Percentiles rank a stretch among this genome's conserved stretches.
Evolutionary conservation across 2,797 vertebrate species (phyloP).

Genomic region (Danio choprae): DNA sequence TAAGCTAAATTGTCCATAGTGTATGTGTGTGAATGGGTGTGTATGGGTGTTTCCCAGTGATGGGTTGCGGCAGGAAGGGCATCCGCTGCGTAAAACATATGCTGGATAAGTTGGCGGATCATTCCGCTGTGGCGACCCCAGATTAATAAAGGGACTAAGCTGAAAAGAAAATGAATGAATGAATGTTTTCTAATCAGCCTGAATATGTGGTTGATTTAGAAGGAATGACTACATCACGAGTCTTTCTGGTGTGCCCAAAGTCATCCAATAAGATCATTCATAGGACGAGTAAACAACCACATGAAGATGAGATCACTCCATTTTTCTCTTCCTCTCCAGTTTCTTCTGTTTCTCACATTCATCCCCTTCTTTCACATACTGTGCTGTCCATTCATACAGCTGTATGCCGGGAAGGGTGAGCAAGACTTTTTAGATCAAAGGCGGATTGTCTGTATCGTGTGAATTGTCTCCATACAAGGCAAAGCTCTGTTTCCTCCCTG

Average conservation of each 20-base stretch:
- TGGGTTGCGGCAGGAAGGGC: too few species aligned
- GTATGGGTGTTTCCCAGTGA: too few species aligned
- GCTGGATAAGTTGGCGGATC: too few species aligned
- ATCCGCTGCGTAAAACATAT: too few species aligned
- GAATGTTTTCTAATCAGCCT: too few species aligned
- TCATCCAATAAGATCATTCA: slow-evolving; percentile 18
- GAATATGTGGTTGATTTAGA: slow-evolving; percentile 1
- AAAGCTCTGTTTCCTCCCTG: slow-evolving; percentile 39
- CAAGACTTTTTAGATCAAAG: slow-evolving; percentile 39
- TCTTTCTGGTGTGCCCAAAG: background rate
- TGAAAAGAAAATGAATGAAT: too few species aligned
- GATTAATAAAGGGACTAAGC: too few species aligned
- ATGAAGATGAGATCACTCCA: slow-evolving; percentile 48
- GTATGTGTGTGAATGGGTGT: too few species aligned
- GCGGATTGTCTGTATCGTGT: slow-evolving; percentile 39
- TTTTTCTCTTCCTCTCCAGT: slow-evolving; percentile 12
- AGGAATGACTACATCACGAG: slow-evolving; percentile 13
- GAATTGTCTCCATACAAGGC: slow-evolving; percentile 42
- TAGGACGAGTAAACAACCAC: slow-evolving; percentile 15
- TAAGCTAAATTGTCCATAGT: too few species aligned
- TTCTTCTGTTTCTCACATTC: slow-evolving; percentile 19
- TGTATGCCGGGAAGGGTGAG: slow-evolving; percentile 21
- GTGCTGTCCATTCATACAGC: slow-evolving; percentile 46
- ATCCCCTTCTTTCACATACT: slow-evolving; percentile 29
- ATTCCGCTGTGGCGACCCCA: too few species aligned